Evolutionary conservation across 2,888 invertebrate species (phyloP), one percentile per base, ranked within the genome.

Genomic region (Pandemis cinnamomeana): DNA sequence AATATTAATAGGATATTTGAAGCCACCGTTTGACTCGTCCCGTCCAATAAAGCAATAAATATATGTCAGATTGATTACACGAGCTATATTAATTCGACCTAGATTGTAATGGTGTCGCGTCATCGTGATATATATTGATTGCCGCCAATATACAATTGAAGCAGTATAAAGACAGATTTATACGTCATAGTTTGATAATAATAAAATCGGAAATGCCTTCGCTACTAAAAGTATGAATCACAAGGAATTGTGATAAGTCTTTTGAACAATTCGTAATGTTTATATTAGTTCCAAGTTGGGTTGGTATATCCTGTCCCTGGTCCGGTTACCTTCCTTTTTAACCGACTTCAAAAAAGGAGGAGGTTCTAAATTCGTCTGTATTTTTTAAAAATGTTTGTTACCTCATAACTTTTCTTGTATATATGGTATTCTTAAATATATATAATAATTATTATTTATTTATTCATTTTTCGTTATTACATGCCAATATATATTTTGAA

Each of bases 1-100:
- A n/a, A n/a, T n/a, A n/a, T n/a, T n/a, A n/a, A n/a, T n/a, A n/a
- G n/a, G n/a, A n/a, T n/a, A 7, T 1, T 58, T 11, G n/a, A 27
- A 58, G 5, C 27, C 2, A 58, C 27, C 27, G 58, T 27, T 27
- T 27, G 11, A 58, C 11, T 11, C 2, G 27, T 11, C 11, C 10
- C 58, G 27, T 58, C 20, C 2, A 7, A 55, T 20, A 55, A 55
- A 58, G 58, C 58, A 58, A 58, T 58, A 58, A 58, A 58, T 58
- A 27, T 42, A 13, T 71, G 64, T 58, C 44, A 64, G 41, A 58
- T 55, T 41, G 13, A 58, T 46, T 11, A 41, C n/a, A 36, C 27
- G 8, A 58, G 36, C 13, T 46, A 55, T 36, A 71, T 71, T 71
- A 53, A 61, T 61, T 42, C 20, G 71, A 67, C 67, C 67, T n/a